A percentile compares a stretch with the other conserved stretches of the same genome.
These are phyloP conservation scores for Microchrysa polita DNA, from an alignment of 2,888 invertebrate species.

Conservation along the genomic window DNA sequence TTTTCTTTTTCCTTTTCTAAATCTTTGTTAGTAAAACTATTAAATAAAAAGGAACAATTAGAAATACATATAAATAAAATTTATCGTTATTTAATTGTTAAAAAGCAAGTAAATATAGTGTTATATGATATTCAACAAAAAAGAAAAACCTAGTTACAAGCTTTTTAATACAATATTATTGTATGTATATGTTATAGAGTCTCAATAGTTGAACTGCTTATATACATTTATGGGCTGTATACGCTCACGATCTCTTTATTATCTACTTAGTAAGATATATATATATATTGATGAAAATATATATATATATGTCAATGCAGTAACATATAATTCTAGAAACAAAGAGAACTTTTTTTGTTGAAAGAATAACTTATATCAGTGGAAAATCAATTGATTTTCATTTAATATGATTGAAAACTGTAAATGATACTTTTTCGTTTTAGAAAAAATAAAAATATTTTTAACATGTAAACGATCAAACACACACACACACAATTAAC, in stretches of 20 bases:
- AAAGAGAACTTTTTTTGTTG: neutral
- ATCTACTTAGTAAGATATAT: no score
- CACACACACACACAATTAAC: no score
- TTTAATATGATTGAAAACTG: neutral
- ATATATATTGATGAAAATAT: neutral
- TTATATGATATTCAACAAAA: slow-evolving; percentile 1
- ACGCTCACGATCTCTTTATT: slow-evolving; percentile 8
- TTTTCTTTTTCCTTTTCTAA: neutral
- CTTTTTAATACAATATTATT: slow-evolving; percentile 11
- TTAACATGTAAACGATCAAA: no score
- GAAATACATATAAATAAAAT: neutral
- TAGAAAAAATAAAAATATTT: slow-evolving; percentile 5
- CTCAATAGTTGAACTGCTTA: neutral
- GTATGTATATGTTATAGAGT: neutral
- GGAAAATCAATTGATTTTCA: neutral
- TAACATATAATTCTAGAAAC: neutral
- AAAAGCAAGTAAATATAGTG: neutral
- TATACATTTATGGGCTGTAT: no score
- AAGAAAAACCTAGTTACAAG: neutral
- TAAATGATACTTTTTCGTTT: slow-evolving; percentile 1
- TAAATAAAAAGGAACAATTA: no score
- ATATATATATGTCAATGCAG: neutral
- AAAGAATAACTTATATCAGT: neutral
- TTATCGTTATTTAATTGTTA: slow-evolving; percentile 3
- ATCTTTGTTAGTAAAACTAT: neutral